Conservation (phyloP, 2,888 invertebrate genomes). For the Augiades crinisus region DNA sequence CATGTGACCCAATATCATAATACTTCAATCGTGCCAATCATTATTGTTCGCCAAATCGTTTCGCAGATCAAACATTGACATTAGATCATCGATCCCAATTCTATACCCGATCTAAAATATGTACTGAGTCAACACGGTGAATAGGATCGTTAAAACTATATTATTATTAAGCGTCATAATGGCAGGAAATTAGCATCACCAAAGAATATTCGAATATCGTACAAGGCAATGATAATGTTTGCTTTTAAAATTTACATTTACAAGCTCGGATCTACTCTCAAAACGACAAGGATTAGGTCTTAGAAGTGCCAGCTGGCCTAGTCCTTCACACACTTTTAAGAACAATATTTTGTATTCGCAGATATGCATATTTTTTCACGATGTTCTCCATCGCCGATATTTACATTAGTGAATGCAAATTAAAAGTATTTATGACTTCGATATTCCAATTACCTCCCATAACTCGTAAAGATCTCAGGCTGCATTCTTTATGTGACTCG, state of each 20-base stretch:
- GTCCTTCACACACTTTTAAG: too few species aligned
- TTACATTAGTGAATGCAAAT: too few species aligned
- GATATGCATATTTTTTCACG: too few species aligned
- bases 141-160: conserved; percentile 17
- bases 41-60: conserved; percentile 43
- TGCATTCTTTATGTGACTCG: too few species aligned
- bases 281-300: too few species aligned
- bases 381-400: too few species aligned
- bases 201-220: conserved; percentile 8
- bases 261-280: too few species aligned
- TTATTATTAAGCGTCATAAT: conserved; percentile 15
- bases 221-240: conserved; percentile 17
- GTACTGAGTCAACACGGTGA: conserved; percentile 21
- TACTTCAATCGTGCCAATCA: conserved; percentile 51
- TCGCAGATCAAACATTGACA: conserved; percentile 25
- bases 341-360: too few species aligned
- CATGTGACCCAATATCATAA: conserved; percentile 49
- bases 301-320: too few species aligned
- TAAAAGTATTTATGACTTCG: too few species aligned
- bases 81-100: conserved; percentile 25
- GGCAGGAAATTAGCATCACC: conserved; percentile 14
- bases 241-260: conserved; percentile 15
- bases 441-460: too few species aligned
- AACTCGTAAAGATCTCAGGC: too few species aligned
- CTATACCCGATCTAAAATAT: conserved; percentile 17